Percentiles rank a stretch among this genome's conserved stretches.
phyloP scores from a whole-genome alignment of 2,888 invertebrate species.

The Drosophila pegasa region DNA sequence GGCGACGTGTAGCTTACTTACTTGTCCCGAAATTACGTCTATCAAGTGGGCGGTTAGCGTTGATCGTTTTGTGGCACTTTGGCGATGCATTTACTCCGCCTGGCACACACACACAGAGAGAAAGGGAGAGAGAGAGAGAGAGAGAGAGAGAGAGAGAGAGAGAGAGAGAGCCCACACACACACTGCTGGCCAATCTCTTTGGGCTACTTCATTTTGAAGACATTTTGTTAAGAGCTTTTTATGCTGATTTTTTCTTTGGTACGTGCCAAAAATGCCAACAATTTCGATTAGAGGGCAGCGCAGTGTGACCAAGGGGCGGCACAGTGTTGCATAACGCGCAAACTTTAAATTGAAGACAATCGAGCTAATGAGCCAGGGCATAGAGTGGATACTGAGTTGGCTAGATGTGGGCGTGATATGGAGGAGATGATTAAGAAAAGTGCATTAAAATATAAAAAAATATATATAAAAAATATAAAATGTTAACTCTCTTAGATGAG shows the following conservation, averaged over 20 bases:
- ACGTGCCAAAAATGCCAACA: slow-evolving; percentile 57
- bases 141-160: too few species aligned
- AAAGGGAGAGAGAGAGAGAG: too few species aligned
- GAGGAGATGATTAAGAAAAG: not conserved
- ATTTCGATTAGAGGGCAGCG: slow-evolving; percentile 38
- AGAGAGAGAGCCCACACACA: slow-evolving; percentile 10
- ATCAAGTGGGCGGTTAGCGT: slow-evolving; percentile 74
- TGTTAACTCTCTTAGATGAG: too few species aligned
- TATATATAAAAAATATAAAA: not conserved
- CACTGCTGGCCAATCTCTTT: slow-evolving; percentile 17
- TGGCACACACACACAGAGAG: not conserved
- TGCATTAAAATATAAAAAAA: not conserved
- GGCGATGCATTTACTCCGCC: slow-evolving; percentile 38
- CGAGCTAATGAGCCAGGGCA: slow-evolving; percentile 18
- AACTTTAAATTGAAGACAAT: slow-evolving; percentile 3
- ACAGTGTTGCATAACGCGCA: slow-evolving; percentile 19
- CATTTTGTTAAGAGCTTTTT: slow-evolving; percentile 43
- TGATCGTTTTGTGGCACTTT: slow-evolving; percentile 76
- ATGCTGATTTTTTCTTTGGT: slow-evolving; percentile 50
- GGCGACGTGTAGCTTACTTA: slow-evolving; percentile 8
- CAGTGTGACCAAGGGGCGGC: not conserved
- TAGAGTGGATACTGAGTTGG: not conserved
- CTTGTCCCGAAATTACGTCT: slow-evolving; percentile 65
- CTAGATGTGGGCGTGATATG: not conserved
- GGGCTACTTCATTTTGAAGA: slow-evolving; percentile 45